Conservation (phyloP, 2,888 invertebrate genomes). For the Tinea semifulvella region DNA sequence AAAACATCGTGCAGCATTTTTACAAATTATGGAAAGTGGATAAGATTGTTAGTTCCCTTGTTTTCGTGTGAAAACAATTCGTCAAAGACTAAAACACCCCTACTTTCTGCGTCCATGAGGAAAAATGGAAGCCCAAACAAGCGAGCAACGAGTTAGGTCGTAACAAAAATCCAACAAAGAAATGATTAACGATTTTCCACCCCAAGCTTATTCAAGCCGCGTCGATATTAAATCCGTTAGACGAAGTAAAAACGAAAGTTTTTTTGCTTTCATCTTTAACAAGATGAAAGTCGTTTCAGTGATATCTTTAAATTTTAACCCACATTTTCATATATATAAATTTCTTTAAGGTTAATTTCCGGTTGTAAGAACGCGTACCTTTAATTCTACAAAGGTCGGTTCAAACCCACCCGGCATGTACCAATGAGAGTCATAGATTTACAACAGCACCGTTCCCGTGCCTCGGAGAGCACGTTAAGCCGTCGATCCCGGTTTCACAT, state of each 20-base stretch:
- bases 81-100: constrained; percentile 50
- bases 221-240: constrained; percentile 66
- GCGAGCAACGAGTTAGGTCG: constrained; percentile 64
- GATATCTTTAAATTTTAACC: too few relatives aligned
- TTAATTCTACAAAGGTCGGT: too few relatives aligned
- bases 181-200: constrained; percentile 65
- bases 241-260: constrained; percentile 64
- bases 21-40: constrained; percentile 15
- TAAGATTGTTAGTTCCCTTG: constrained; percentile 25
- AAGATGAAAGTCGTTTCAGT: neutral
- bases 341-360: too few relatives aligned
- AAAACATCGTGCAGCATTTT: neutral
- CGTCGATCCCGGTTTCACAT: too few relatives aligned
- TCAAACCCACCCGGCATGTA: too few relatives aligned
- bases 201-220: constrained; percentile 61
- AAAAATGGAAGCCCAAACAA: constrained; percentile 62
- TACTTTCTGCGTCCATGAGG: constrained; percentile 54
- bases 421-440: too few relatives aligned
- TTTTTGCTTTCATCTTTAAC: constrained; percentile 38
- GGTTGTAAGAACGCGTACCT: too few relatives aligned
- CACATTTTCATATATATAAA: too few relatives aligned
- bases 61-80: constrained; percentile 58
- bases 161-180: constrained; percentile 67
- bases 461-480: too few relatives aligned
- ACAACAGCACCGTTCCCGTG: too few relatives aligned